Evolutionary conservation across 2,797 vertebrate species (phyloP), one percentile per base, ranked within the genome.

Genomic region (Malacoraja senta): DNA sequence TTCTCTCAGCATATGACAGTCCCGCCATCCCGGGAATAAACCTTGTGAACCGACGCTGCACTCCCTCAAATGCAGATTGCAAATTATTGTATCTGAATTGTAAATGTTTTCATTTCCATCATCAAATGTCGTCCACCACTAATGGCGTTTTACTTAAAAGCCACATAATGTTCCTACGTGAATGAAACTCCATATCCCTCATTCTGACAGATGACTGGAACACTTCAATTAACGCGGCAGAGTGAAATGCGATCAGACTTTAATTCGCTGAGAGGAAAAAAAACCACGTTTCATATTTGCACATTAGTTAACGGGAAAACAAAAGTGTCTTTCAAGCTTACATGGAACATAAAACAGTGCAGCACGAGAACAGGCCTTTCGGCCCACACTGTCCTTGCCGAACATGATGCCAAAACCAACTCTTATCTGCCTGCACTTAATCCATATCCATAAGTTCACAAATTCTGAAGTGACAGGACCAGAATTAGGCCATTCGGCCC

Each of bases 171-270:
- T 21, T 10, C n/a, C 29, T 12, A 63, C 84, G 68, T 65, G 32
- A 88, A 88, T 88, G 65, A 88, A 88, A 19, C 6, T 65, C 84
- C 61, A 10, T 61, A 61, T 88, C 26, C n/a, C 84, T 88, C 68
- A 88, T 63, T 68, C n/a, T 19, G 19, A 68, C 84, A 88, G 84
- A 88, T 88, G 84, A 68, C 35, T 88, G 65, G 61, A 68, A 68
- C n/a, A 4, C 29, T 32, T 32, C 9, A 77, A 77, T n/a, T 12
- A 15, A 65, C 35, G 63, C 3, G n/a, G 84, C 84, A 68, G 63
- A 68, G n/a, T 35, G 84, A 88, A 68, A 35, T 88, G 84, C 68
- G 63, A 68, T 68, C 24, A 7, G 61, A 88, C 84, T 88, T 35
- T 35, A 21, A 88, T 88, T 35, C 35, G 84, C 17, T 35, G 17